phyloP scores from a whole-genome alignment of 2,113 vertebrate species.

The Aix galericulata region DNA sequence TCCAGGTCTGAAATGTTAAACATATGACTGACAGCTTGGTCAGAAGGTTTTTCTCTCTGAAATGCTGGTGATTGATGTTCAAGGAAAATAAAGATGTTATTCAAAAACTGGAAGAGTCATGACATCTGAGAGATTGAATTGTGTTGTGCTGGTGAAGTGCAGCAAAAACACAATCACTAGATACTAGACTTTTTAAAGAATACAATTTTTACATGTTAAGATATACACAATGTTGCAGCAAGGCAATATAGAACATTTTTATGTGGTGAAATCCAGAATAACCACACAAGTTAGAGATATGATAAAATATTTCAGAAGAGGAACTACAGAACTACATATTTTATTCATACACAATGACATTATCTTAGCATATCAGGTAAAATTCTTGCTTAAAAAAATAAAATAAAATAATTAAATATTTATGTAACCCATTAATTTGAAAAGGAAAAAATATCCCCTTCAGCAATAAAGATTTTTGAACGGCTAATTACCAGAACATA shows the following conservation, averaged over 20 bases:
- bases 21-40: neutral
- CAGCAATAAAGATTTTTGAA: neutral
- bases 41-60: constrained; percentile 8
- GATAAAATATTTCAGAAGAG: neutral
- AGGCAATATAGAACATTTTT: neutral
- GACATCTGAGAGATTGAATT: neutral
- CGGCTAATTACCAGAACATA: neutral
- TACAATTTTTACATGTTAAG: neutral
- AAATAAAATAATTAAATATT: neutral
- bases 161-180: neutral
- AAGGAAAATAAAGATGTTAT: constrained; percentile 1
- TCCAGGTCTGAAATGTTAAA: neutral
- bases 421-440: neutral
- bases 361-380: neutral
- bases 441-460: neutral
- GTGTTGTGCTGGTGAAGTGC: neutral
- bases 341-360: neutral
- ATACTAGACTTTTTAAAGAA: neutral
- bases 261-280: neutral
- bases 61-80: neutral
- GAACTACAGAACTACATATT: neutral
- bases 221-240: neutral
- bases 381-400: neutral
- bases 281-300: neutral
- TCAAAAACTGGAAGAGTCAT: neutral